phyloP scores from a whole-genome alignment of 2,797 vertebrate genomes.

The Sebastiscus tertius region DNA sequence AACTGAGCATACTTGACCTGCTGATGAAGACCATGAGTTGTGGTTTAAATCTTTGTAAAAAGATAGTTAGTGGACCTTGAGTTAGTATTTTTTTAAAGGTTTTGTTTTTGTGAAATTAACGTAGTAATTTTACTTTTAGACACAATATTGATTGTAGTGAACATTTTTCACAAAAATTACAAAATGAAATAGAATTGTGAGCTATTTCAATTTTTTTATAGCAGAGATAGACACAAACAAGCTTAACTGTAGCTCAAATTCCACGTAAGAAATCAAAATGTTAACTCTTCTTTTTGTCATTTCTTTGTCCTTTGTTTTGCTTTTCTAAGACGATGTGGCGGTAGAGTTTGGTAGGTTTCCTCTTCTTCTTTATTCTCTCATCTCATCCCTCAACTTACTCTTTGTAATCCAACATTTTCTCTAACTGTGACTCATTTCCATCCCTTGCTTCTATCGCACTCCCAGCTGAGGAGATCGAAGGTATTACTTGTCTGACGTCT shows the following conservation, averaged over 20 bases:
- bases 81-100: accelerated
- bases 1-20: neutral
- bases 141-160: neutral
- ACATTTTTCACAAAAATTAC: neutral
- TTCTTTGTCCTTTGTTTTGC: conserved; percentile 78
- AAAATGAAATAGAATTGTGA: neutral
- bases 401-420: neutral
- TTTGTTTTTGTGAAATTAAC: neutral
- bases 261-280: neutral
- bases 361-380: conserved; percentile 71
- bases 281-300: conserved; percentile 52
- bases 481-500: conserved; percentile 72
- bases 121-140: neutral
- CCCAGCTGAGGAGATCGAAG: conserved; percentile 91
- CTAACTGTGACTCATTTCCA: conserved; percentile 67
- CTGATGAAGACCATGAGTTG: neutral
- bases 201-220: neutral
- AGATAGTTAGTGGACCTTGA: neutral
- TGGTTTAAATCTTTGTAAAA: neutral
- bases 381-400: conserved; percentile 40
- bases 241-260: neutral
- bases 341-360: conserved; percentile 93
- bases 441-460: conserved; percentile 83
- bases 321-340: conserved; percentile 93
- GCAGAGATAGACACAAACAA: neutral